A percentile compares a stretch with the other conserved stretches of the same genome.
Evolutionary conservation across 2,797 vertebrate species (phyloP).

Genomic region (Anisognathus igniventris): DNA sequence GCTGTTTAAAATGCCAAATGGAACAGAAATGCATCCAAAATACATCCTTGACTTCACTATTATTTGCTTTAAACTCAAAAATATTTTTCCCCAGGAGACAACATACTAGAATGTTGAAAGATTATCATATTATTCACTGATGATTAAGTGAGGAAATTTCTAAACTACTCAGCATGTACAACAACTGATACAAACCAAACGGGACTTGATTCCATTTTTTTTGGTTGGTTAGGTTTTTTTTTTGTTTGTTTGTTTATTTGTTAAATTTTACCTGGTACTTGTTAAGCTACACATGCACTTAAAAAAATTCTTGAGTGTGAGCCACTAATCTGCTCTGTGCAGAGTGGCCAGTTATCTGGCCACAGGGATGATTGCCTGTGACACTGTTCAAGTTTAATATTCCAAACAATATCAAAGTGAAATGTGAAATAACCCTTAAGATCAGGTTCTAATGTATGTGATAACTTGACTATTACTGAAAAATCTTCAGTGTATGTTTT

Average conservation of each 20-base stretch:
- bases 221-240: rapidly evolving
- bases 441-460: neutral
- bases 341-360: neutral
- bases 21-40: neutral
- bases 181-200: neutral
- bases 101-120: neutral
- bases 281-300: neutral
- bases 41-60: neutral
- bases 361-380: neutral
- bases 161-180: neutral
- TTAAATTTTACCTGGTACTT: neutral
- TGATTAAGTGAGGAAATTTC: neutral
- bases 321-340: neutral
- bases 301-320: neutral
- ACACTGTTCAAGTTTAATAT: neutral
- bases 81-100: neutral
- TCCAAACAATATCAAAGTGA: neutral
- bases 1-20: neutral
- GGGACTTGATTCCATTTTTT: rapidly evolving
- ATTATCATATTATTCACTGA: neutral
- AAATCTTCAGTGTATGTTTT: neutral
- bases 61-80: neutral
- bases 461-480: neutral
- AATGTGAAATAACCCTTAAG: neutral
- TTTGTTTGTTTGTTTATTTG: rapidly evolving